Base-by-base conservation (phyloP, 2,797 vertebrate species). In the Rhadinocentrus ornatus region DNA sequence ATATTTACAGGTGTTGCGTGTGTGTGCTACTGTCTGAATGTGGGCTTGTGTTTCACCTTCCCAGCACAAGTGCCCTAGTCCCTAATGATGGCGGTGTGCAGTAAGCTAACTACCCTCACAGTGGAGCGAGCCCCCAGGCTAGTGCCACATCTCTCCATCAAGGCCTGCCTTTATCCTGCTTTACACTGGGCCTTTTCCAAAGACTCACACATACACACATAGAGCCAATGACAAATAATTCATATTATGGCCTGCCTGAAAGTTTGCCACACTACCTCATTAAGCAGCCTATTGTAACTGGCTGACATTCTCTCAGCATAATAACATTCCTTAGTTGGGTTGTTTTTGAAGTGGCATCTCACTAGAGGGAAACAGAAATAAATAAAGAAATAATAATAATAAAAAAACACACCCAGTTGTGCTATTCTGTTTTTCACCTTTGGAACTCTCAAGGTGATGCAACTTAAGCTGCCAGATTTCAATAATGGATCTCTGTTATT, bases 91-190 rank as follows among this genome's bases (percentile, higher is more conserved):
- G 89, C 88, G 86, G 90, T 93, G 90, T 92, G 91, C 92, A 93
- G 91, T 73, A 91, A 89, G 91, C 90, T 94, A 94, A 95, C 93
- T 93, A 94, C 85, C 93, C 92, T 94, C 92, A 91, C 91, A 90
- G 93, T 92, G 93, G 92, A 94, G 90, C 86, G 74, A 93, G 93
- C 94, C 94, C 94, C 91, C 88, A 87, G 94, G 94, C 94, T 94
- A 94, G 91, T 93, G 93, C 93, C 94, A 93, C 94, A 94, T 93
- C 91, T 92, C 93, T 94, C 92, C 91, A 93, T 94, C 93, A 93
- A 94, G 93, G 93, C 89, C 90, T 89, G 85, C 92, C 93, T 93
- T 95, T 91, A 95, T 95, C 93, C 94, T 78, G 86, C 92, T 93
- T 94, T 93, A 92, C 92, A 93, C 90, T 82, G 86, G 91, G 89